Base-by-base conservation (phyloP, 2,113 vertebrate genomes). In the Thalassarche chlororhynchos region DNA sequence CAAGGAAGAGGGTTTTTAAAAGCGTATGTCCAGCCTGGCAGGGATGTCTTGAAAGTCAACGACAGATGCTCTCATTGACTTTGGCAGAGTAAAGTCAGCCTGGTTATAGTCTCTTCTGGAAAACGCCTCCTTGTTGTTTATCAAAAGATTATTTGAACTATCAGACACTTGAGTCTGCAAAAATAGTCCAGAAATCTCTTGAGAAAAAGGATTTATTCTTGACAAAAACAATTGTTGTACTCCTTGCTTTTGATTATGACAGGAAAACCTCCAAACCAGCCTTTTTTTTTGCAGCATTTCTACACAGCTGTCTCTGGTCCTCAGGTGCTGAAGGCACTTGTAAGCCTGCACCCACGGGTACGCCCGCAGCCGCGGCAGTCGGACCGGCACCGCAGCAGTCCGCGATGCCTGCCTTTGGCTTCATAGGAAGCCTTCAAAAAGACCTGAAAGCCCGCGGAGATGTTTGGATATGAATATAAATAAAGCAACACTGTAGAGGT, bases 301-400 rank as follows among this genome's bases (percentile, higher is more conserved):
- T 65, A 17, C 28, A 32, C 4, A 29, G 16, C 8, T 40, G 26
- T 29, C 40, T 75, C 47, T 92, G 77, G 24, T 61, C 34, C n/a
- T 83, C 26, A 25, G 12, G 24, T 34, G 31, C 54, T 29, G 60
- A 62, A 62, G 36, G 28, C 28, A 55, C 15, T 55, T 66, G n/a
- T 8, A 46, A 57, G 6, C 32, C 36, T 14, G 10, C 31, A 74
- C 31, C 42, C 42, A 8, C 1, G 6, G 47, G 17, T 19, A n/a
- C 1, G 3, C 18, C 55, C 1, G 0, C 31, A 51, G 29, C 55
- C 2, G 1, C 2, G 8, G 36, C 54, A 29, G 23, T 46, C 1
- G 4, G 29, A n/a, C 17, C 13, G 1, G 34, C 32, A 23, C 49
- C 5, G 0, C 17, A 71, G 65, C 32, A 7, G 1, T 11, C 28